phyloP scores from a whole-genome alignment of 2,113 vertebrate genomes.

The Malaclemys terrapin region DNA sequence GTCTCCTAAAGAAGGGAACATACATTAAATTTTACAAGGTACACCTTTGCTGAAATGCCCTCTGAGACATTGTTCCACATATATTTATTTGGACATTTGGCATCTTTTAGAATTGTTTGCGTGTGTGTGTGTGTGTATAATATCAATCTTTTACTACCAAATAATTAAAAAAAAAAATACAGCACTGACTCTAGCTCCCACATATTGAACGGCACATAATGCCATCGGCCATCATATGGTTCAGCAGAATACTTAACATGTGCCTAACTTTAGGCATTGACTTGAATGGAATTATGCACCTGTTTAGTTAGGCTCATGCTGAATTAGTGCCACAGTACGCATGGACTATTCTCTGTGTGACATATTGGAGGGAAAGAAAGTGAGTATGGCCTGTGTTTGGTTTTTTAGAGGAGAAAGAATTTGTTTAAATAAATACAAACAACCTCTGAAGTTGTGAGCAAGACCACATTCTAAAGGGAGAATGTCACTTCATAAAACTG shows the following conservation, averaged over 20 bases:
- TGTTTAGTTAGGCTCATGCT: background rate
- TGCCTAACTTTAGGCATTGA: background rate
- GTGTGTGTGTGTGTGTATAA: background rate
- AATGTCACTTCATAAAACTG: background rate
- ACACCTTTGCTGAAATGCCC: conserved; percentile 14
- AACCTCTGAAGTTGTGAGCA: background rate
- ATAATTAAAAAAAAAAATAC: conserved; percentile 41
- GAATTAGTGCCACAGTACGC: background rate
- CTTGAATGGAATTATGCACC: accelerated
- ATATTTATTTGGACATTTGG: conserved; percentile 19
- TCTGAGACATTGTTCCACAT: conserved; percentile 51
- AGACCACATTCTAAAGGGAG: background rate
- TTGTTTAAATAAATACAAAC: background rate
- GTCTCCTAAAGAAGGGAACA: conserved; percentile 9
- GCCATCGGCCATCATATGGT: conserved; percentile 57
- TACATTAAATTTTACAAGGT: background rate
- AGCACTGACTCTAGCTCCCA: background rate
- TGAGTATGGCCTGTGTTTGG: background rate
- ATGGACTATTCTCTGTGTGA: background rate
- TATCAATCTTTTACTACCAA: background rate
- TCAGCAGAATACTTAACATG: background rate
- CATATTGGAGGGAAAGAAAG: background rate
- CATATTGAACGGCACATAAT: background rate
- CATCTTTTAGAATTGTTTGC: conserved; percentile 21
- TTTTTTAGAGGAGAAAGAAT: background rate